A percentile compares a stretch with the other conserved stretches of the same genome.
phyloP scores from a whole-genome alignment of 2,797 vertebrate genomes.

The Myripristis murdjan region DNA sequence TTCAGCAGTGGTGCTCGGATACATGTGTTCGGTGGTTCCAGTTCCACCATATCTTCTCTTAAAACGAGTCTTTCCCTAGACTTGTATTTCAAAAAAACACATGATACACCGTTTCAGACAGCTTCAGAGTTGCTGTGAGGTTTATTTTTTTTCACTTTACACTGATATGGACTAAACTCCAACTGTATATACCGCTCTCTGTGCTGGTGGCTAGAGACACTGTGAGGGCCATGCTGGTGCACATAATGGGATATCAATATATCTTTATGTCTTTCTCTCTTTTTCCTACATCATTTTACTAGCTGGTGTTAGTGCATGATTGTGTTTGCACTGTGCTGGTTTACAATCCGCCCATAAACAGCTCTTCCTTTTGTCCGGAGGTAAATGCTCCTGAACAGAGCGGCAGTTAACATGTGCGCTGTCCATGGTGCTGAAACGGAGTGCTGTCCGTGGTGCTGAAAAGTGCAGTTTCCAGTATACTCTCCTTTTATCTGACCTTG shows the following conservation, averaged over 20 bases:
- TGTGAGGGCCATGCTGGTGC: too few relatives aligned
- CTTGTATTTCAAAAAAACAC: too few relatives aligned
- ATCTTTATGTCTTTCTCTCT: neutral
- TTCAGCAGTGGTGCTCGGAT: too few relatives aligned
- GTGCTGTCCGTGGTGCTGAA: neutral
- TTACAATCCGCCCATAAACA: neutral
- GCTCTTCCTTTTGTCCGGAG: neutral
- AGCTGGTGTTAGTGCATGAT: neutral
- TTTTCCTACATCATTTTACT: neutral
- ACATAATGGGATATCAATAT: too few relatives aligned
- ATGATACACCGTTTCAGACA: too few relatives aligned
- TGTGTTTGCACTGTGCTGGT: neutral
- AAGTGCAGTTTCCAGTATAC: neutral
- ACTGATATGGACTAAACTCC: neutral
- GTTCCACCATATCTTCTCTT: too few relatives aligned
- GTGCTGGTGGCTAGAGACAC: constrained; percentile 15
- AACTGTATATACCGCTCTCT: neutral
- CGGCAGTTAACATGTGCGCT: neutral
- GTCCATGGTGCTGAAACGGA: neutral
- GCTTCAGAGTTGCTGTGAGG: too few relatives aligned
- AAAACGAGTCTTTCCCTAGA: too few relatives aligned
- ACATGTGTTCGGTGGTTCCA: too few relatives aligned
- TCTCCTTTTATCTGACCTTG: neutral
- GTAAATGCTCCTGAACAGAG: neutral
- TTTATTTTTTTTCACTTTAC: too few relatives aligned